phyloP scores from a whole-genome alignment of 2,113 vertebrate genomes.

The Progne subis region DNA sequence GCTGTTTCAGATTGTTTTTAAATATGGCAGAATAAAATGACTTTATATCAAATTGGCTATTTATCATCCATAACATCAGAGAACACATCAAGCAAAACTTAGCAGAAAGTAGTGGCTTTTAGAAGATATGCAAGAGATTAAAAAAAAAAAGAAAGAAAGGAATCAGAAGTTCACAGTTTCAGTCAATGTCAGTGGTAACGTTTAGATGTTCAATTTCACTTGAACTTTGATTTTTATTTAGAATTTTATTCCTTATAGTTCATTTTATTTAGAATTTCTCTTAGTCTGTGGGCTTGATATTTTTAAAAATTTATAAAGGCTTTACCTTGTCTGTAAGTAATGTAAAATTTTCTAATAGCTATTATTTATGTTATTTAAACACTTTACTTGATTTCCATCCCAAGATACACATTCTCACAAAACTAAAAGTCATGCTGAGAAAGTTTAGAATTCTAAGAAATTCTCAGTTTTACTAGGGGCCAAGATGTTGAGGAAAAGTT shows the following conservation, averaged over 20 bases:
- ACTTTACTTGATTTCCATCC: neutral
- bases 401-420: neutral
- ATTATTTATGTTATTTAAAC: neutral
- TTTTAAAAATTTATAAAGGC: neutral
- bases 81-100: neutral
- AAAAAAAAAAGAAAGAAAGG: neutral
- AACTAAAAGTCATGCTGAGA: neutral
- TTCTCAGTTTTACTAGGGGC: neutral
- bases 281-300: neutral
- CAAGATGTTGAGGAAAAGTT: neutral
- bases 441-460: neutral
- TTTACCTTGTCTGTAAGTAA: neutral
- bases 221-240: neutral
- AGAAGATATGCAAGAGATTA: neutral
- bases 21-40: too few relatives aligned
- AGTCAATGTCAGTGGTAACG: neutral
- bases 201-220: neutral
- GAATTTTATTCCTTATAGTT: neutral
- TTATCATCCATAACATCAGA: neutral
- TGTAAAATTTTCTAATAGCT: neutral
- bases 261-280: neutral
- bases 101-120: neutral
- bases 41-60: too few relatives aligned
- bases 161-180: neutral
- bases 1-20: too few relatives aligned